Conservation (phyloP, 2,888 invertebrate species). For the Protodeltote pygarga region DNA sequence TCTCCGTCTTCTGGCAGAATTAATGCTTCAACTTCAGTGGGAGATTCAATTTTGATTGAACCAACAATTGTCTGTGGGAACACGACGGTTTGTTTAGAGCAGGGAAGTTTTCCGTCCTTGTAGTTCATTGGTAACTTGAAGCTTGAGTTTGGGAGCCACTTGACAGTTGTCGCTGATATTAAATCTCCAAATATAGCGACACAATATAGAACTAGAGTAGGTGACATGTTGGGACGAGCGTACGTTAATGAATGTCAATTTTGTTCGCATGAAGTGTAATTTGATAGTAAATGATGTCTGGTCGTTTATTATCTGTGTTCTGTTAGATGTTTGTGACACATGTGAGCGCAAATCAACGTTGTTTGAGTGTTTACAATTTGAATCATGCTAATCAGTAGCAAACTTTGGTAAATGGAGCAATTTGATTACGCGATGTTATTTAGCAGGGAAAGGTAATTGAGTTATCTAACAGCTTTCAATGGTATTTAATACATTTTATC, state of each 20-base stretch:
- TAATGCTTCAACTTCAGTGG: conserved; percentile 61
- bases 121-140: conserved; percentile 73
- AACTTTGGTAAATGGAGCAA: conserved; percentile 12
- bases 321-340: conserved; percentile 61
- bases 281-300: conserved; percentile 71
- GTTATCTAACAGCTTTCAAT: too few relatives aligned
- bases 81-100: conserved; percentile 74
- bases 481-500: too few relatives aligned
- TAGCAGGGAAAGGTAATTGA: too few relatives aligned
- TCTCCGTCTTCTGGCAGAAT: conserved; percentile 77
- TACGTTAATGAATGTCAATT: conserved; percentile 59
- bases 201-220: conserved; percentile 15
- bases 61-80: conserved; percentile 68
- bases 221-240: conserved; percentile 45
- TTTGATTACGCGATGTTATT: too few relatives aligned
- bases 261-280: conserved; percentile 57
- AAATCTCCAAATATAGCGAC: conserved; percentile 41
- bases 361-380: conserved; percentile 35
- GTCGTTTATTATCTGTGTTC: conserved; percentile 62
- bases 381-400: conserved; percentile 30
- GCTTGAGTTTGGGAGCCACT: conserved; percentile 73
- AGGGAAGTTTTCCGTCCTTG: conserved; percentile 70
- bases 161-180: conserved; percentile 62
- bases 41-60: conserved; percentile 59
- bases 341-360: conserved; percentile 56